Evolutionary conservation across 2,797 vertebrate species (phyloP).

Genomic region (Galagoides demidoff): DNA sequence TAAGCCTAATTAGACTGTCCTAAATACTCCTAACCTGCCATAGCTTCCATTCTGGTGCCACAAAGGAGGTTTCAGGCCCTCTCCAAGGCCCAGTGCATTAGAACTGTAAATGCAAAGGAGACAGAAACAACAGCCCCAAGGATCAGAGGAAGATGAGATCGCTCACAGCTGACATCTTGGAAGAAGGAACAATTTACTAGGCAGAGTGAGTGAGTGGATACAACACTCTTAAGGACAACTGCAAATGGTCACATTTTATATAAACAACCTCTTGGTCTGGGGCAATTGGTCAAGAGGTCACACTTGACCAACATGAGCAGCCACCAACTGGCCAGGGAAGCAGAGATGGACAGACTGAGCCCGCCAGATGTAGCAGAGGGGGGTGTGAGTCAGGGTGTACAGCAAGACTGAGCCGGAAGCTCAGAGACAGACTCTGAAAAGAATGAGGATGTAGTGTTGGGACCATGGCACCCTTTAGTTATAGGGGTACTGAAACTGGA

Average conservation of each 20-base stretch:
- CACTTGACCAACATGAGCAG: not conserved
- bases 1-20: not conserved
- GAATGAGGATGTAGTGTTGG: not conserved
- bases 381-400: not conserved
- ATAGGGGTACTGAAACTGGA: not conserved
- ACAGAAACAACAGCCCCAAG: not conserved
- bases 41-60: not conserved
- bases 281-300: not conserved
- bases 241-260: not conserved
- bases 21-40: not conserved
- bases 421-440: not conserved
- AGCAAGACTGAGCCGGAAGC: not conserved
- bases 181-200: not conserved
- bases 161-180: not conserved
- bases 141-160: not conserved
- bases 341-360: not conserved
- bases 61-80: not conserved
- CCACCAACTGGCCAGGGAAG: not conserved
- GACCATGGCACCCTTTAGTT: not conserved
- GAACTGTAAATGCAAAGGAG: not conserved
- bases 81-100: not conserved
- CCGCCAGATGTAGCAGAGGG: accelerated
- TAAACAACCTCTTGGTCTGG: not conserved
- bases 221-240: not conserved
- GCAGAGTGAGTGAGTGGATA: not conserved